Evolutionary conservation across 2,113 vertebrate genomes (phyloP), one percentile per base, ranked within the genome.

Genomic region (Hystrix cristata): DNA sequence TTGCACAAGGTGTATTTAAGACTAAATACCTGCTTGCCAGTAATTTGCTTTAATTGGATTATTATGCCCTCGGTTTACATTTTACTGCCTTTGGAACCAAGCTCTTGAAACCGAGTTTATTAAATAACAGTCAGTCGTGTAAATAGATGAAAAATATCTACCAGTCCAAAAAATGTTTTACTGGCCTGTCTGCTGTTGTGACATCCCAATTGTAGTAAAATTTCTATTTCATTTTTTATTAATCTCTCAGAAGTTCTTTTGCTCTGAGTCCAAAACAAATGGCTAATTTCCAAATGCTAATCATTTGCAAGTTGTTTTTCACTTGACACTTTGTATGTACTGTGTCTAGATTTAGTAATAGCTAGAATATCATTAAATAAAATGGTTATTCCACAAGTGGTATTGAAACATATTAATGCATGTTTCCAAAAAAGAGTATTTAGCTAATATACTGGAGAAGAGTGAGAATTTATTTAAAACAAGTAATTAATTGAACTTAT

Each of bases 111-210:
- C 34, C 29, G 65, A 96, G 89, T 87, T 92, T 96, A 82, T 92
- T 95, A 95, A 95, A 96, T 89, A 53, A 7, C 57, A 90, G 62
- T 87, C 87, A 95, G 74, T 59, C 92, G 90, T 96, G 65, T 1
- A 92, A 92, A 96, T 67, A 94, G 72, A 94, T 82, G 46, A 90
- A 97, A 97, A 96, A 71, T 94, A 87, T 97, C 96, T 96, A 96
- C 62, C 88, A 88, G 93, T 60, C 76, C 76, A 92, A 76, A 94
- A 95, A 95, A 95, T 88, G 38, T 97, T 96, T 95, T 67, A 88
- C 80, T 21, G 15, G 57, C 51, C 79, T n/a, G 95, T 95, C 69
- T 97, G 87, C 87, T 90, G 95, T 81, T 65, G n/a, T 95, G 81
- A 87, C n/a, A 84, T 94, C 67, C 74, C 67, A 95, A 64, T 48